phyloP scores from a whole-genome alignment of 2,113 vertebrate genomes.

The Triplophysa tibetana region DNA sequence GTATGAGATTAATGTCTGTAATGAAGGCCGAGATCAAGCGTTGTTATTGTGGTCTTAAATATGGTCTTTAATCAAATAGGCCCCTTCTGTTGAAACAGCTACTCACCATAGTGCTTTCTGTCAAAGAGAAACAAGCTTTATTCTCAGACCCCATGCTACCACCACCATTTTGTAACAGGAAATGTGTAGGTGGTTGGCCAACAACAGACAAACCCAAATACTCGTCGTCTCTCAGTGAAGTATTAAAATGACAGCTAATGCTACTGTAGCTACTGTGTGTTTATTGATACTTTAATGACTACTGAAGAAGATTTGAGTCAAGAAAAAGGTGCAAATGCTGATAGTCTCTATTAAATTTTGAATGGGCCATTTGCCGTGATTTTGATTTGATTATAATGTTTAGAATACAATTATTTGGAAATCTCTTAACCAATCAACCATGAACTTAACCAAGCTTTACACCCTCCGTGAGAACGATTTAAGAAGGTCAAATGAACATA shows the following conservation, averaged over 20 bases:
- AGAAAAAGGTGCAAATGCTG: too few species aligned
- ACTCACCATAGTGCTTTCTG: not conserved
- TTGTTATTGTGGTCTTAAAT: not conserved
- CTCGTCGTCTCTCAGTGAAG: not conserved
- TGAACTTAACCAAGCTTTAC: too few species aligned
- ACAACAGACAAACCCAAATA: constrained; percentile 27
- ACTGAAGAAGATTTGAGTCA: too few species aligned
- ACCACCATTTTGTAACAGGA: constrained; percentile 25
- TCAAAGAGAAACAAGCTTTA: not conserved
- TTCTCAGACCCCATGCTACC: not conserved
- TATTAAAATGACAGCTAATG: not conserved
- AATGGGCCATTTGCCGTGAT: not conserved
- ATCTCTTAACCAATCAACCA: too few species aligned
- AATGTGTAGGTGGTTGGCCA: constrained; percentile 43
- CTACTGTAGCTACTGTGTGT: too few species aligned
- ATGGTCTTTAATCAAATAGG: not conserved
- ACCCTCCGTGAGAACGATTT: too few species aligned
- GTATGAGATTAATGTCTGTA: not conserved
- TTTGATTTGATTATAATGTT: not conserved
- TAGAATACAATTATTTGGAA: too few species aligned
- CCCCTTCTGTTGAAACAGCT: not conserved
- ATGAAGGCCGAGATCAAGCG: not conserved
- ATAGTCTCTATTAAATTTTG: too few species aligned
- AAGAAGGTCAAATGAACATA: too few species aligned
- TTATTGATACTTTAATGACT: too few species aligned